Evolutionary conservation across 1,140 invertebrate genomes (phyloP).

Genomic region (Bombyx mandarina): DNA sequence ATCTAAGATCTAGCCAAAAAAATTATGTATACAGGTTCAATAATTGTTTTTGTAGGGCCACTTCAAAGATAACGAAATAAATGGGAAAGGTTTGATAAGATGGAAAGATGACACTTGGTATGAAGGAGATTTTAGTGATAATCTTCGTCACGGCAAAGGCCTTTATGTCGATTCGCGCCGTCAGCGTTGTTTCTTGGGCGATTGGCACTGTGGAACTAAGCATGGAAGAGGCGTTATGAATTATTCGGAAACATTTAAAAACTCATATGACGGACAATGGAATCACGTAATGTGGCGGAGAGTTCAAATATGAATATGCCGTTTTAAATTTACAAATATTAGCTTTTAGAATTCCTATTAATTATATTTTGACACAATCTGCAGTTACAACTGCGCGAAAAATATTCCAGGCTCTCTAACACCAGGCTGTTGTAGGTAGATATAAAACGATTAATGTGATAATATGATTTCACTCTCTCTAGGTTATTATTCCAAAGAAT

Average conservation of each 20-base stretch:
- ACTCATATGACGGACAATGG: conserved; percentile 53
- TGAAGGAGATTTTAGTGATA: conserved; percentile 69
- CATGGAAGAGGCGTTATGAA: conserved; percentile 60
- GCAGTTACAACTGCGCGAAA: too few relatives aligned
- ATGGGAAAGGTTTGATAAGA: conserved; percentile 67
- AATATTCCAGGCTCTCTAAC: too few relatives aligned
- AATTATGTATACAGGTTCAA: not conserved
- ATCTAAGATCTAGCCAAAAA: not conserved
- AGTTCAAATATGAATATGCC: too few relatives aligned
- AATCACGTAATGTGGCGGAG: conserved; percentile 25
- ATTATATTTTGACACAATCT: too few relatives aligned
- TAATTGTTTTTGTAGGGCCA: conserved; percentile 54
- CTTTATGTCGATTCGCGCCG: conserved; percentile 62
- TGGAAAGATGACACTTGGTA: conserved; percentile 72
- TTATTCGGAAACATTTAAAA: conserved; percentile 37
- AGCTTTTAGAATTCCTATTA: too few relatives aligned
- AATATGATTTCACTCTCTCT: too few relatives aligned
- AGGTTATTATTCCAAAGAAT: too few relatives aligned
- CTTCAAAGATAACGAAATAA: conserved; percentile 70
- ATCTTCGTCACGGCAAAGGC: conserved; percentile 71
- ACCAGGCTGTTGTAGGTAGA: too few relatives aligned
- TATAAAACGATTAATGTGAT: too few relatives aligned
- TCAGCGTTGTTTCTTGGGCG: conserved; percentile 64
- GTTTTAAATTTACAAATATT: too few relatives aligned
- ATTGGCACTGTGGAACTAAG: conserved; percentile 67